Percentiles rank a stretch among this genome's conserved stretches.
Evolutionary conservation across 2,113 vertebrate species (phyloP).

Genomic region (Ellobius talpinus): DNA sequence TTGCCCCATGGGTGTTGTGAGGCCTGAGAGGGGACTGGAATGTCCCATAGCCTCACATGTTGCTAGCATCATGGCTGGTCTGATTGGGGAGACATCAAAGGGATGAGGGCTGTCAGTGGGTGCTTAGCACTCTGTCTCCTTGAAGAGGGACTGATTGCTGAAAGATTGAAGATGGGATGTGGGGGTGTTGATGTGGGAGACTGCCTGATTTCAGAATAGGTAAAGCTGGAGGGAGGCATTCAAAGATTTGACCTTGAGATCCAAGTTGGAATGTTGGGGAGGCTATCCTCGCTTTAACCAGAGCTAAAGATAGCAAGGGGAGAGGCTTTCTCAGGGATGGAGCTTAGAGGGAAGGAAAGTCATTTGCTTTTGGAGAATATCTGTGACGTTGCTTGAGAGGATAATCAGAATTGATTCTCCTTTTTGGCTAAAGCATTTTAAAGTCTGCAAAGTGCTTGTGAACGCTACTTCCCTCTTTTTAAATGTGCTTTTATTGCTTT

Average conservation of each 20-base stretch:
- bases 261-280: background rate
- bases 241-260: background rate
- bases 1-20: accelerated
- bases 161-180: background rate
- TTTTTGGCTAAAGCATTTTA: background rate
- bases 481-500: background rate
- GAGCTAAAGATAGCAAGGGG: constrained; percentile 18
- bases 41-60: background rate
- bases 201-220: background rate
- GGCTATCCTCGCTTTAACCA: background rate
- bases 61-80: background rate
- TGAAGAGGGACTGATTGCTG: background rate
- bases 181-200: background rate
- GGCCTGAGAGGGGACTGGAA: background rate
- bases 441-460: background rate
- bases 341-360: background rate
- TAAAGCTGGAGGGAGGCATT: background rate
- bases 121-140: background rate
- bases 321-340: background rate
- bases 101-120: background rate
- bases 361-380: background rate
- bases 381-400: background rate
- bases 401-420: background rate
- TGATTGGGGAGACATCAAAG: background rate
- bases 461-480: background rate